Conservation (phyloP, 2,113 vertebrate species). For the Prionailurus bengalensis region DNA sequence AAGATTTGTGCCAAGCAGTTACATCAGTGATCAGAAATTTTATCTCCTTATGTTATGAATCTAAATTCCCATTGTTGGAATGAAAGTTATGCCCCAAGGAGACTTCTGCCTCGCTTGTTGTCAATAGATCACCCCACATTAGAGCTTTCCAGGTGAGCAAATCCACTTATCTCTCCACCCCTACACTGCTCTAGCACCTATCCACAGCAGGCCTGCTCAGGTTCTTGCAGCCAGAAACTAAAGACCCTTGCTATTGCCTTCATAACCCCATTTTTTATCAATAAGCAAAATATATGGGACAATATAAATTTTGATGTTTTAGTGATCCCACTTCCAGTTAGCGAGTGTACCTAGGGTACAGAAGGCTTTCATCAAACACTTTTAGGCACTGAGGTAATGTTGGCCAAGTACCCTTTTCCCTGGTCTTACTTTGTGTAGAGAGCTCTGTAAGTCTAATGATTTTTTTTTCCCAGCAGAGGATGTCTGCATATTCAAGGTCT, state of each 20-base stretch:
- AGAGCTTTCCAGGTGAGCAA: background rate
- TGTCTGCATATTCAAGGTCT: background rate
- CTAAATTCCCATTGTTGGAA: background rate
- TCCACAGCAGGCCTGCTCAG: background rate
- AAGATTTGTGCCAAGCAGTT: background rate
- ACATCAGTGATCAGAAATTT: background rate
- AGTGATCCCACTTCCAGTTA: background rate
- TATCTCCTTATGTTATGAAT: background rate
- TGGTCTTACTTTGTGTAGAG: background rate
- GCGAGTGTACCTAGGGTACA: background rate
- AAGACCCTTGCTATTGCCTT: background rate
- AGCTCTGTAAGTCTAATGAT: background rate
- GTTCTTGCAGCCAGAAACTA: background rate
- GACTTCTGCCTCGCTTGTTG: background rate
- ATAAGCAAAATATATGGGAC: background rate
- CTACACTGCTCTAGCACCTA: background rate
- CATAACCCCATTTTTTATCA: background rate
- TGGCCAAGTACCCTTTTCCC: background rate
- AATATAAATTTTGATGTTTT: background rate
- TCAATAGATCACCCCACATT: too few relatives aligned
- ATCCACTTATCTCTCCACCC: background rate
- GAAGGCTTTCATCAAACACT: background rate
- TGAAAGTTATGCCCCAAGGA: background rate
- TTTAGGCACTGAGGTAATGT: background rate
- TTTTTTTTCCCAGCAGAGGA: background rate